Evolutionary conservation across 2,888 invertebrate species (phyloP), one percentile per base, ranked within the genome.

Genomic region (Cantharis rufa): DNA sequence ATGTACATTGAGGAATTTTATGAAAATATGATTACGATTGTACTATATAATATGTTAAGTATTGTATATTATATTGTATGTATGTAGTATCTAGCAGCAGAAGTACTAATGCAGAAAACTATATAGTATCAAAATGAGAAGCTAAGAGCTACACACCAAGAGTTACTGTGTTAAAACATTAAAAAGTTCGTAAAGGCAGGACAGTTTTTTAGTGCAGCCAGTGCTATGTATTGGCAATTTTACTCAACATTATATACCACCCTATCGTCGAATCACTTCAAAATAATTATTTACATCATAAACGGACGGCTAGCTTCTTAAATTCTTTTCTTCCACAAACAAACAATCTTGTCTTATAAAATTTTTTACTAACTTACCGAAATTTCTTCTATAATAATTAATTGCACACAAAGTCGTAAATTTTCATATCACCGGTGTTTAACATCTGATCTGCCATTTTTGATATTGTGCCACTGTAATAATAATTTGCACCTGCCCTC

Each of bases 81-180:
- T 77, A 76, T 79, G 77, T 77, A 77, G 74, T 76, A 74, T 77
- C 77, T 79, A 79, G 77, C 73, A 79, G 79, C 77, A 77, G 75
- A 79, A 75, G 75, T 79, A 77, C 84, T 84, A 85, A 84, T 83
- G 84, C 84, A 82, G 84, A 84, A 76, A 76, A 84, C 84, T 85
- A 86, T 86, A 85, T 84, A 86, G 86, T 87, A 88, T 86, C 87
- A 88, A 88, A 88, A 87, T 87, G 87, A 87, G 86, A 85, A 85
- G 85, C 86, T 86, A 86, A 83, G 79, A 85, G 84, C 86, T 86
- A 86, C 86, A 88, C 87, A 87, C 86, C 84, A 84, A 86, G 84
- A 86, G 84, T 84, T 85, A 76, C 72, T 75, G 72, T 75, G 75
- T 78, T 78, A 76, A 78, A 77, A 77, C 79, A 79, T 79, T 75